Evolutionary conservation across 2,113 vertebrate genomes (phyloP).

Genomic region (Xiphophorus couchianus): DNA sequence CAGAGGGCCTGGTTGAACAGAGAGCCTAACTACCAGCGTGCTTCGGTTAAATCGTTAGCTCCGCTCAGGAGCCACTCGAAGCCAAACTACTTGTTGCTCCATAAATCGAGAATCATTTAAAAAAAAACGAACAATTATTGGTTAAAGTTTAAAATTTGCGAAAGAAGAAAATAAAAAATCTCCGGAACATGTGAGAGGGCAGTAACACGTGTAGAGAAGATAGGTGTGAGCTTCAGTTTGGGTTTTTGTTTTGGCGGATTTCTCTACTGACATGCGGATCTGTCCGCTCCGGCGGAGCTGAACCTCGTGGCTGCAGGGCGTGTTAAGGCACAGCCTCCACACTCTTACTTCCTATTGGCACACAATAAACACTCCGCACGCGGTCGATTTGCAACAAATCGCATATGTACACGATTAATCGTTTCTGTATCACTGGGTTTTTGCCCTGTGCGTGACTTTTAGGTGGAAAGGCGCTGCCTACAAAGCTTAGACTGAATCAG

Average conservation of each 20-base stretch:
- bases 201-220: not conserved
- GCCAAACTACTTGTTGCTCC: not conserved
- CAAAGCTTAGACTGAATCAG: not conserved
- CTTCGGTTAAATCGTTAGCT: not conserved
- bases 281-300: conserved; percentile 17
- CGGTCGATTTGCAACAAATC: not conserved
- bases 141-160: not conserved
- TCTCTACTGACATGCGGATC: not conserved
- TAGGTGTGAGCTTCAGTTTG: not conserved
- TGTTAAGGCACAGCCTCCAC: conserved; percentile 47
- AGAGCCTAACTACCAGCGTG: not conserved
- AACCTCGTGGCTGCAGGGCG: conserved; percentile 77
- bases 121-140: not conserved
- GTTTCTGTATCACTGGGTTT: not conserved
- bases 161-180: not conserved
- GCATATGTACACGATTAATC: not conserved
- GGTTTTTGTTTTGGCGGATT: conserved; percentile 14
- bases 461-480: too few species aligned
- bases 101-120: not conserved
- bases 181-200: not conserved
- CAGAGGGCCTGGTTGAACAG: conserved; percentile 49
- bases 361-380: conserved; percentile 21
- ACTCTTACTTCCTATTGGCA: conserved; percentile 58
- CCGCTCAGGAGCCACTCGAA: not conserved
- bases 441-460: not conserved